Percentiles rank a stretch among this genome's conserved stretches.
phyloP scores from a whole-genome alignment of 2,888 invertebrate species.

The Phortica okadai region DNA sequence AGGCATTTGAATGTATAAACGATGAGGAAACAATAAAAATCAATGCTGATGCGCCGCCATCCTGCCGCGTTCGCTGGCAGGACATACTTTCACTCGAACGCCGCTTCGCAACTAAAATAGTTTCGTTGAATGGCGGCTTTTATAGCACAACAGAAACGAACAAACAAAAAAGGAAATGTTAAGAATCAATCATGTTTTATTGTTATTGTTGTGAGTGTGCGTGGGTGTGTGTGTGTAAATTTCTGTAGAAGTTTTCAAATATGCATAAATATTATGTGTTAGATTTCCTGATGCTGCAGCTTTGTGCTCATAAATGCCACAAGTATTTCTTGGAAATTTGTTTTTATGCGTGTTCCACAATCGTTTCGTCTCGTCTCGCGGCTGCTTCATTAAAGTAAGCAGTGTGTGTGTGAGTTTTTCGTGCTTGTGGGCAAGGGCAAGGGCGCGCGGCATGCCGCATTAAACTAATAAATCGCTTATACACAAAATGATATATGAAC shows the following conservation, averaged over 20 bases:
- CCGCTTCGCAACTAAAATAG: too few relatives aligned
- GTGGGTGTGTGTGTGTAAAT: too few relatives aligned
- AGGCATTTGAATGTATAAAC: neutral
- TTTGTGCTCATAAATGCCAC: neutral
- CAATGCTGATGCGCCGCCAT: neutral
- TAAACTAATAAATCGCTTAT: constrained; percentile 30
- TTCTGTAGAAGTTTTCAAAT: constrained; percentile 6
- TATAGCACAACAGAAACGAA: too few relatives aligned
- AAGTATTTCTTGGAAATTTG: constrained; percentile 13
- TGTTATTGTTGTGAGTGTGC: neutral
- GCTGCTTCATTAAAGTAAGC: neutral
- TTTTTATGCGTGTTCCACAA: neutral
- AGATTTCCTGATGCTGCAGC: neutral
- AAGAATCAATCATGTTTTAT: neutral
- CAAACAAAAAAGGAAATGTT: too few relatives aligned
- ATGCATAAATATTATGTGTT: constrained; percentile 14
- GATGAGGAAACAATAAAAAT: constrained; percentile 4
- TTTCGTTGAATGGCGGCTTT: too few relatives aligned
- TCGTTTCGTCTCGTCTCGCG: too few relatives aligned
- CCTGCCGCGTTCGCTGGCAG: too few relatives aligned
- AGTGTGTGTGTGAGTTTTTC: neutral
- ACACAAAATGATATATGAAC: constrained; percentile 41
- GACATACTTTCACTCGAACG: too few relatives aligned
- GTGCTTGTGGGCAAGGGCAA: neutral
- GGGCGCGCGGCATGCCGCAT: neutral